Evolutionary conservation across 2,888 invertebrate genomes (phyloP).

Genomic region (Nineta flava): DNA sequence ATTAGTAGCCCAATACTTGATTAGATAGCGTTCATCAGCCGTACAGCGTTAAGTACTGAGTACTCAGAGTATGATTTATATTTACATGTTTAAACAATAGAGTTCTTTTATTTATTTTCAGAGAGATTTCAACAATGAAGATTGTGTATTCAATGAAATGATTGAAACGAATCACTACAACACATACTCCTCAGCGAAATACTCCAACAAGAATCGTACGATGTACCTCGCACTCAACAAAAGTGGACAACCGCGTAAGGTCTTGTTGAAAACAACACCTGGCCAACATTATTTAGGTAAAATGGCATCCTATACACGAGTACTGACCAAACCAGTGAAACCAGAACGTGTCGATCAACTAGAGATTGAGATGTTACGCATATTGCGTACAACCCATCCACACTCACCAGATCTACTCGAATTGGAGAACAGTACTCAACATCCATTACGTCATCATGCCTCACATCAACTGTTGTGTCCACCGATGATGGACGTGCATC

Average conservation of each 20-base stretch:
- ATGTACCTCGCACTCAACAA: slow-evolving; percentile 63
- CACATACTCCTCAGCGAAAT: slow-evolving; percentile 62
- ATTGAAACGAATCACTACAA: slow-evolving; percentile 75
- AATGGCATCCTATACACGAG: slow-evolving; percentile 57
- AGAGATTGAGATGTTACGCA: slow-evolving; percentile 30
- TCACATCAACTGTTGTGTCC: slow-evolving; percentile 6
- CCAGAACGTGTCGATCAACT: slow-evolving; percentile 33
- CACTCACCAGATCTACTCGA: slow-evolving; percentile 13
- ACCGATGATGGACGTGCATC: slow-evolving; percentile 17
- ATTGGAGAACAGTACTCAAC: slow-evolving; percentile 13
- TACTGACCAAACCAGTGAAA: slow-evolving; percentile 42
- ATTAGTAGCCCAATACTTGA: no score
- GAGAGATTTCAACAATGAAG: slow-evolving; percentile 63
- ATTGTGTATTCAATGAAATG: slow-evolving; percentile 76
- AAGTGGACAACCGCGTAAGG: slow-evolving; percentile 52
- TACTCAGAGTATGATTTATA: no score
- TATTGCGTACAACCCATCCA: neutral
- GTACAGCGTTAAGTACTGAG: no score
- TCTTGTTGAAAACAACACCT: slow-evolving; percentile 44
- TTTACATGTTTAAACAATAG: no score
- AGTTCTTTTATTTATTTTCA: slow-evolving; percentile 40
- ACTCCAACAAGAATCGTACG: slow-evolving; percentile 52
- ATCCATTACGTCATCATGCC: slow-evolving; percentile 27
- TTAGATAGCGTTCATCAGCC: no score
- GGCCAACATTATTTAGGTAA: slow-evolving; percentile 40